Base-by-base conservation (phyloP, 2,888 invertebrate genomes). In the Anagyrus pseudococci region DNA sequence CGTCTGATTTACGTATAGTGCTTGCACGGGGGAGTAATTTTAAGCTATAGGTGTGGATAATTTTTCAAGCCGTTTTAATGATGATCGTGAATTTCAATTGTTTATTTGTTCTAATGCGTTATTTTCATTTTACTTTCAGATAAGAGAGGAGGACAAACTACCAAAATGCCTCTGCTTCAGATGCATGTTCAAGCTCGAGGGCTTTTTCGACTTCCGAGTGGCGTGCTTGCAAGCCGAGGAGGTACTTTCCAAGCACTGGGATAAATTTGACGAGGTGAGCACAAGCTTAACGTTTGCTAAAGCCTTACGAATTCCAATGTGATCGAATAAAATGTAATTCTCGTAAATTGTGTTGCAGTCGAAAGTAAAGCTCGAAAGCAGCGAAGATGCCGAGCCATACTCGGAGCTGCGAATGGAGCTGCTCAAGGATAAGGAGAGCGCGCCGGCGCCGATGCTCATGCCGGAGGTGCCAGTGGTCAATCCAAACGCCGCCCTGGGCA, bases 151-250 rank as follows among this genome's bases (percentile, higher is more conserved):
- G 68, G 83, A 83, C 69, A 69, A 77, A 19, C 71, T 82, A 57
- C 83, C 83, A 55, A 82, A 82, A 72, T 81, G 79, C 64, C 71
- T 83, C 48, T 83, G 83, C 74, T 83, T 81, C 71, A 76, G 82
- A 58, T 83, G 83, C 69, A 81, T 83, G 76, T 82, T 80, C 74
- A 82, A 82, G 70, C 72, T 83, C 72, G 83, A 83, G 71, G 83
- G 81, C 69, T 83, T 82, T 73, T 82, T 81, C 69, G 82, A 83
- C 71, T 83, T 83, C 69, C 76, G 83, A 66, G 81, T 80, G 47
- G 80, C 80, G 33, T 83, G 83, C 69, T 77, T 83, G 25, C 80
- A 82, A 70, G 82, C 83, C 20, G 74, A 37, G 15, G 22, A 20
- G 52, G 50, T 23, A 2, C 6, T 44, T 13, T 44, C 20, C 8